Evolutionary conservation across 2,113 vertebrate genomes (phyloP), one percentile per base, ranked within the genome.

Genomic region (Malurus elegans): DNA sequence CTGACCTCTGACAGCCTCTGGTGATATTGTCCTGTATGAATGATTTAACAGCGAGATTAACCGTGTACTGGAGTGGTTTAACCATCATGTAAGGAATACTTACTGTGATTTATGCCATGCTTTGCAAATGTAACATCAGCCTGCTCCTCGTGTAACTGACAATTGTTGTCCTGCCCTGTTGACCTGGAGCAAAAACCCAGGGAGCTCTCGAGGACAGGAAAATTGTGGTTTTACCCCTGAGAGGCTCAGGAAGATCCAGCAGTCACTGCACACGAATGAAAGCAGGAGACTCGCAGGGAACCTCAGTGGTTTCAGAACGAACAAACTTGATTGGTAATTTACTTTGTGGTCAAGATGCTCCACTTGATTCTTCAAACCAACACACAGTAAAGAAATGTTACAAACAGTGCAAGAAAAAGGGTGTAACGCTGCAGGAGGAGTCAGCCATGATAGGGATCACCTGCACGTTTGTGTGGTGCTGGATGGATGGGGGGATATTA

Each of bases 31-130:
- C 56, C 53, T 47, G 44, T 21, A 31, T 60, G 31, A 82, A 72
- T 48, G 79, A 95, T 88, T 87, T 92, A 93, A 72, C 44, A 87
- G 36, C n/a, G 60, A 48, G 57, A 87, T 93, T 60, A 94, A 79
- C 24, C 3, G 2, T 12, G n/a, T 51, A 56, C n/a, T 70, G 13
- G 79, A 79, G 71, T 53, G 20, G 13, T 88, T 76, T 73, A 86
- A 51, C 54, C 58, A 8, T 50, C 24, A 2, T 26, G 14, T 66
- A 73, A 70, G 12, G 34, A 45, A 53, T 42, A 48, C 31, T 91
- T 44, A 29, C 57, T 69, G 34, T 70, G 61, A 72, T 29, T 16
- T 29, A 62, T 2, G 2, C 23, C 8, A 19, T n/a, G 56, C 75
- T 95, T 86, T 66, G 38, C 42, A 92, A 82, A 62, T 54, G 23